Evolutionary conservation across 2,888 invertebrate species (phyloP).

Genomic region (Lomographa bimaculata): DNA sequence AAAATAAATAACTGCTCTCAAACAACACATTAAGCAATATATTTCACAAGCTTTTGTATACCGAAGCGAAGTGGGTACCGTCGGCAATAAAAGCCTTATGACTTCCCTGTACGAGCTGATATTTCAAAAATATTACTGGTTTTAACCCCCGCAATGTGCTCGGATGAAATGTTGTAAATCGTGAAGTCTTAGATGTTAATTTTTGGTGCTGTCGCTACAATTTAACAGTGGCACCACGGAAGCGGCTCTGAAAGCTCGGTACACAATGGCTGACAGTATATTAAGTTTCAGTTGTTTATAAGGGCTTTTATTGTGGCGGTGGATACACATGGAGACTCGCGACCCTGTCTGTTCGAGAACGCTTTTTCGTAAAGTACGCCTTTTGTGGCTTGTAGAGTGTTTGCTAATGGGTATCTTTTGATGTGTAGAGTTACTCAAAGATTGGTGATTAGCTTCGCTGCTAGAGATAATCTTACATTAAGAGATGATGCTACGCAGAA

Average conservation of each 20-base stretch:
- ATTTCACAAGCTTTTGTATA: constrained; percentile 44
- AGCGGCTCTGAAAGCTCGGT: constrained; percentile 48
- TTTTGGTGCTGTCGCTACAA: constrained; percentile 20
- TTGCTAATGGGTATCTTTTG: constrained; percentile 22
- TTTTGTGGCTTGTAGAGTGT: constrained; percentile 26
- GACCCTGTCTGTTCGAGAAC: constrained; percentile 20
- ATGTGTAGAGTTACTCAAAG: constrained; percentile 15
- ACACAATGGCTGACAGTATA: constrained; percentile 45
- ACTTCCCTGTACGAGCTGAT: constrained; percentile 9
- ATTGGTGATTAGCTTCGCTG: constrained; percentile 18
- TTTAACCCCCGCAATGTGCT: neutral
- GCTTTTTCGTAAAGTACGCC: constrained; percentile 23
- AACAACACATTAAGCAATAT: constrained; percentile 41
- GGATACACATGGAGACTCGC: constrained; percentile 22
- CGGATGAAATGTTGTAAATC: constrained; percentile 8
- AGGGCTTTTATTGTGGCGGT: constrained; percentile 31
- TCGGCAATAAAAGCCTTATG: constrained; percentile 30
- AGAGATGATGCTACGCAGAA: too few relatives aligned
- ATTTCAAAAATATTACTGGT: constrained; percentile 15
- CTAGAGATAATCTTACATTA: constrained; percentile 26
- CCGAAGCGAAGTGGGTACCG: constrained; percentile 27
- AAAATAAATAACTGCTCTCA: constrained; percentile 40
- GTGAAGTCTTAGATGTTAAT: constrained; percentile 15
- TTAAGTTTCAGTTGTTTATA: constrained; percentile 48
- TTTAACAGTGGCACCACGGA: constrained; percentile 35